phyloP scores from a whole-genome alignment of 2,113 vertebrate genomes.

The Plectropomus leopardus region DNA sequence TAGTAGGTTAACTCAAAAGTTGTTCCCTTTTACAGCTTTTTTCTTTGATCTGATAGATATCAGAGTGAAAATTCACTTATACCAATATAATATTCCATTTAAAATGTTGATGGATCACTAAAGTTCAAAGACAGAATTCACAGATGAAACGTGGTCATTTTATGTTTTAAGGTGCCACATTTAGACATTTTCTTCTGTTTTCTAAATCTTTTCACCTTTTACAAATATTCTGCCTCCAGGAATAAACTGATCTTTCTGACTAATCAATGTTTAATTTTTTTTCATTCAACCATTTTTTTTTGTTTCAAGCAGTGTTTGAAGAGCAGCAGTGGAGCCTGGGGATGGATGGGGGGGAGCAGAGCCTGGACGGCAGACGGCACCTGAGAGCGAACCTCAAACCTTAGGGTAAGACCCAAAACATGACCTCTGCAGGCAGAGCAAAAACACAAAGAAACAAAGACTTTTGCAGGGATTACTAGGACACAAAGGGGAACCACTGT shows the following conservation, averaged over 20 bases:
- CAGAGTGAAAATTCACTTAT: not conserved
- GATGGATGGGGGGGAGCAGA: slow-evolving; percentile 55
- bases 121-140: not conserved
- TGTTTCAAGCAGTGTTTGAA: slow-evolving; percentile 75
- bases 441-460: slow-evolving; percentile 59
- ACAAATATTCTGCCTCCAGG: slow-evolving; percentile 55
- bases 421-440: slow-evolving; percentile 64
- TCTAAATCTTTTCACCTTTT: slow-evolving; percentile 1
- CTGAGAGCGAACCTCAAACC: slow-evolving; percentile 71
- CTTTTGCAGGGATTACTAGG: slow-evolving; percentile 14
- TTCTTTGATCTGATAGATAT: not conserved
- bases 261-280: slow-evolving; percentile 74
- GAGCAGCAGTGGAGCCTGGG: slow-evolving; percentile 68
- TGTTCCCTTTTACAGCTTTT: not conserved
- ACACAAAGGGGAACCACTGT: slow-evolving; percentile 9
- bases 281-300: not conserved
- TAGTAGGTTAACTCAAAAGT: not conserved
- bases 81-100: not conserved
- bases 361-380: slow-evolving; percentile 50
- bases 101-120: slow-evolving; percentile 10
- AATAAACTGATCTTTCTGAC: slow-evolving; percentile 48
- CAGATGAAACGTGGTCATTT: not conserved
- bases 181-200: not conserved
- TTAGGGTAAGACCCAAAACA: slow-evolving; percentile 52
- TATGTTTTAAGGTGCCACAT: not conserved